Evolutionary conservation across 2,888 invertebrate genomes (phyloP).

Genomic region (Scrobipalpa atriplicella): DNA sequence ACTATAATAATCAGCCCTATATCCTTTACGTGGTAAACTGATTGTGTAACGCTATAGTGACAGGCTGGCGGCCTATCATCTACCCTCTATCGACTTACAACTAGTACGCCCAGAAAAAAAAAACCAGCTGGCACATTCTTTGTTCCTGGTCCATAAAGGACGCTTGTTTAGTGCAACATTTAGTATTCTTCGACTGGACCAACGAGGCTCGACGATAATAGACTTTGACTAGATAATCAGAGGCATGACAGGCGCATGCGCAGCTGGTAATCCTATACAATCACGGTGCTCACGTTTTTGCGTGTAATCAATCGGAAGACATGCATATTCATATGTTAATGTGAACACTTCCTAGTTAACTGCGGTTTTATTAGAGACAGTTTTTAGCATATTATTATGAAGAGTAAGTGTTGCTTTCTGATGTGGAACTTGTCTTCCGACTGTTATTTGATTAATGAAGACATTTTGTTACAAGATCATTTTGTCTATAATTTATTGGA

Average conservation of each 20-base stretch:
- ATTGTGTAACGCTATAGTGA: no score
- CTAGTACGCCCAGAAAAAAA: no score
- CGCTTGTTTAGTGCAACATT: background rate
- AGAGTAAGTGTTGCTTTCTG: background rate
- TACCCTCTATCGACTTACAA: no score
- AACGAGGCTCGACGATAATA: background rate
- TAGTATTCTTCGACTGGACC: background rate
- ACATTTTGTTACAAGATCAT: background rate
- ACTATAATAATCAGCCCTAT: no score
- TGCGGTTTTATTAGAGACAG: constrained; percentile 17
- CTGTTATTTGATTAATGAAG: background rate
- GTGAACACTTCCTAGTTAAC: constrained; percentile 28
- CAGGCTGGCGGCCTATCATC: no score
- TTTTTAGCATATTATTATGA: constrained; percentile 11
- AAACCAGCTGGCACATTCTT: no score
- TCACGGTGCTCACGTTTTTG: constrained; percentile 31
- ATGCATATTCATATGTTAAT: constrained; percentile 31
- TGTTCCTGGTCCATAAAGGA: no score
- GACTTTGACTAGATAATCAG: constrained; percentile 26
- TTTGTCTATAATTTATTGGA: background rate
- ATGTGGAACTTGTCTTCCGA: constrained; percentile 7
- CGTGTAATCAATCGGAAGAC: constrained; percentile 31
- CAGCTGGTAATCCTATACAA: constrained; percentile 24
- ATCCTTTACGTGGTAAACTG: no score
- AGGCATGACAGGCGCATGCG: constrained; percentile 12